Evolutionary conservation across 2,888 invertebrate species (phyloP).

Genomic region (Caenorhabditis angaria): DNA sequence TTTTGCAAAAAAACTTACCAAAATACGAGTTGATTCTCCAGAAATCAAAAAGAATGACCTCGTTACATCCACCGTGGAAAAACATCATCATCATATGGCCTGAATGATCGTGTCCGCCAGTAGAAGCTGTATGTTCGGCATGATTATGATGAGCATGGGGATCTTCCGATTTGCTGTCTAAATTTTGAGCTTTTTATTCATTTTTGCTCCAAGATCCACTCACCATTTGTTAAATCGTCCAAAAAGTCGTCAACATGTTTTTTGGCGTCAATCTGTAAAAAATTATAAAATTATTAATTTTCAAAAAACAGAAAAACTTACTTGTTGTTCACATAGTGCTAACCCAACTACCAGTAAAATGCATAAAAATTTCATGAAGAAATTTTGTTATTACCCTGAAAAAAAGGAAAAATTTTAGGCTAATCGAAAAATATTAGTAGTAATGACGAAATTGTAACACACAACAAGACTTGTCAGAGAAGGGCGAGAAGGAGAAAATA

Average conservation of each 20-base stretch:
- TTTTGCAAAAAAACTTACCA: slow-evolving; percentile 14
- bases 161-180: not conserved
- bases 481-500: not conserved
- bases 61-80: slow-evolving; percentile 66
- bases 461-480: not conserved
- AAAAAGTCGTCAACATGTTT: slow-evolving; percentile 7
- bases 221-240: slow-evolving; percentile 1
- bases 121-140: not conserved
- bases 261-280: slow-evolving; percentile 4
- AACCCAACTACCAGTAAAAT: not conserved
- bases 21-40: slow-evolving; percentile 59
- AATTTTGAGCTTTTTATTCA: not conserved
- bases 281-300: not conserved
- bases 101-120: not conserved
- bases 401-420: not conserved
- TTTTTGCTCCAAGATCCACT: not conserved
- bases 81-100: slow-evolving; percentile 67
- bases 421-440: not conserved
- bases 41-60: slow-evolving; percentile 69
- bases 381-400: slow-evolving; percentile 4
- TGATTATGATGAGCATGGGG: not conserved
- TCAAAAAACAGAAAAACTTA: not conserved
- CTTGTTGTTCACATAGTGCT: not conserved
- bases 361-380: not conserved
- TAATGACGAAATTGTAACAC: too few relatives aligned